A percentile compares a stretch with the other conserved stretches of the same genome.
Evolutionary conservation across 2,888 invertebrate genomes (phyloP).

Genomic region (Melinaea marsaeus): DNA sequence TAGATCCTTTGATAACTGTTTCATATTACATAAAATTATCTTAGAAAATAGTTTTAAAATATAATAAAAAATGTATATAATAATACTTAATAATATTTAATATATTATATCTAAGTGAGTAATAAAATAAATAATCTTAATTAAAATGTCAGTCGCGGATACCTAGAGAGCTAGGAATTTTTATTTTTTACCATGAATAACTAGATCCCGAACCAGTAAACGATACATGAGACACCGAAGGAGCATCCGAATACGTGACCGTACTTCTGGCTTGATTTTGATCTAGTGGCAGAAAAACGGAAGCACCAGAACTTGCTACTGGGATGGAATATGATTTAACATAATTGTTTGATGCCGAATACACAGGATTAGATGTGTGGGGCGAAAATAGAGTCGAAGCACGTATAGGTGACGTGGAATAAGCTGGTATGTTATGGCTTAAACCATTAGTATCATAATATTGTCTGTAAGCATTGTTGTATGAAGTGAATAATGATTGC

Average conservation of each 20-base stretch:
- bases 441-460: too few relatives aligned
- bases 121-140: slow-evolving; percentile 36
- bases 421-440: not conserved
- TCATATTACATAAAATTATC: not conserved
- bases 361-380: too few relatives aligned
- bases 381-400: too few relatives aligned
- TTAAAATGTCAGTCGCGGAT: slow-evolving; percentile 49
- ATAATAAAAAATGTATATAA: slow-evolving; percentile 4
- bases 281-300: slow-evolving; percentile 18
- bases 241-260: slow-evolving; percentile 42
- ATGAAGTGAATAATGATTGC: not conserved
- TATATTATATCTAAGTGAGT: slow-evolving; percentile 24
- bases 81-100: slow-evolving; percentile 12
- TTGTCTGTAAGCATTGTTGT: not conserved
- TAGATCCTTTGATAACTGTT: too few relatives aligned
- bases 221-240: slow-evolving; percentile 45
- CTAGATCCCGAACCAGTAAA: slow-evolving; percentile 44
- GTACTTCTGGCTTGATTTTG: slow-evolving; percentile 36
- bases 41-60: not conserved
- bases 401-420: too few relatives aligned
- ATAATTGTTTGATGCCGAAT: slow-evolving; percentile 18
- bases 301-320: slow-evolving; percentile 30
- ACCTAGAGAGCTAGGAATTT: slow-evolving; percentile 30
- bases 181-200: slow-evolving; percentile 49
- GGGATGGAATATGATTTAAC: slow-evolving; percentile 31